Evolutionary conservation across 2,797 vertebrate species (phyloP), one percentile per base, ranked within the genome.

Genomic region (Bucorvus abyssinicus): DNA sequence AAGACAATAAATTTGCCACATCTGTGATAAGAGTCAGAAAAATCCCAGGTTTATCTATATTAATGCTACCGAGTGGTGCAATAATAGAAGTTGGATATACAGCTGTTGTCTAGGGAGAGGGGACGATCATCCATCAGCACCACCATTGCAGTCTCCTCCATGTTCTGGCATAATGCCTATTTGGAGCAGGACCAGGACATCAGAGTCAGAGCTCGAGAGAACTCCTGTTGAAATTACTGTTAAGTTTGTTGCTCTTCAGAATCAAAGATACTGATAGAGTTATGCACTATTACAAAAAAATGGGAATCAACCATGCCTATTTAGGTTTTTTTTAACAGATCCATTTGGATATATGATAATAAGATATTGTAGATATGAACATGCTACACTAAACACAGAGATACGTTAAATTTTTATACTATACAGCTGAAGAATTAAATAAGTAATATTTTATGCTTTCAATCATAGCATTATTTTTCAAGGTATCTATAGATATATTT

Each of bases 51-150:
- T 94, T 84, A 93, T 91, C 89, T 89, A 21, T 90, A 93, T 90
- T 88, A 91, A 89, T 73, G 50, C 59, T 70, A 78, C 56, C 2
- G 6, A 84, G 59, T 57, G 63, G 87, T 74, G 34, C 63, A 91
- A 82, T 92, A 93, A 91, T 49, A 80, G 67, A 88, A 94, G 56
- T 4, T 80, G 80, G 80, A 96, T 88, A 94, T 88, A 95, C 60
- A 87, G 80, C 74, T 86, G 77, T 74, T 91, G 93, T 93, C 94
- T 84, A 40, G 40, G 68, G 53, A 59, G 26, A 60, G 68, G 70
- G 65, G 60, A 91, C 2, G 18, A 74, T 90, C 85, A 95, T 96
- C 44, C 44, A 84, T 94, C 91, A 94, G 70, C 75, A 91, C 45
- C 85, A 78, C 65, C 87, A 88, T 23, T 53, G 85, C 83, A 73